These are phyloP conservation scores for Mixornis gularis DNA, from an alignment of 2,113 vertebrate genomes.

Conservation along the genomic window DNA sequence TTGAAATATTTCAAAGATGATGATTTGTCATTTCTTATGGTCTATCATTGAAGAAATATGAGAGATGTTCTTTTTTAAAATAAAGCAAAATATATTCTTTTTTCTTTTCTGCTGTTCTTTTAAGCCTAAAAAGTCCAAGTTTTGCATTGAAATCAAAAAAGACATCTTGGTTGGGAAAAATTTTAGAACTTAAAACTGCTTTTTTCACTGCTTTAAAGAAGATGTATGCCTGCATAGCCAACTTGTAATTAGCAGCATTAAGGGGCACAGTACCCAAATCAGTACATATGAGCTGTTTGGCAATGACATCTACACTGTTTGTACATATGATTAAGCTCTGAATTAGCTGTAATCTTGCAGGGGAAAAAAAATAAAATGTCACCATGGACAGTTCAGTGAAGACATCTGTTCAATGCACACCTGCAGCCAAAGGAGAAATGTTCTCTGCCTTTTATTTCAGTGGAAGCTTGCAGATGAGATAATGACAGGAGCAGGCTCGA, in stretches of 20 bases:
- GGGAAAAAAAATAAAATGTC: background rate
- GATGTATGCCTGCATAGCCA: background rate
- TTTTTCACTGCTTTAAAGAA: background rate
- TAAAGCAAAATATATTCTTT: background rate
- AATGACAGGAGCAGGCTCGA: background rate
- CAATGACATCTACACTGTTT: conserved; percentile 4
- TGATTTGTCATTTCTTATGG: background rate
- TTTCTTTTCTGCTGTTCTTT: too few relatives aligned
- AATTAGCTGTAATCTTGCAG: conserved; percentile 25
- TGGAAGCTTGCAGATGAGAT: background rate
- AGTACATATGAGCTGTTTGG: background rate
- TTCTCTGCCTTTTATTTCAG: background rate
- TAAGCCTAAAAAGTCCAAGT: background rate
- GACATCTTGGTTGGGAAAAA: background rate
- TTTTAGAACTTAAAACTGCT: background rate
- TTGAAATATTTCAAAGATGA: background rate
- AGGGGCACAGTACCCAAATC: background rate
- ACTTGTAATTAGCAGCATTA: background rate
- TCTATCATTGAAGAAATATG: background rate
- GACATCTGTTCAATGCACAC: conserved; percentile 25
- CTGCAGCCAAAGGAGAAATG: background rate
- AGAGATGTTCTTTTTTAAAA: background rate
- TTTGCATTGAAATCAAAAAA: background rate
- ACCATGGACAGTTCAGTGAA: conserved; percentile 13
- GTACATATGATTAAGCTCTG: background rate